Base-by-base conservation (phyloP, 92 coral and sea anemone genomes). In the Epizoanthus illoricatus region DNA sequence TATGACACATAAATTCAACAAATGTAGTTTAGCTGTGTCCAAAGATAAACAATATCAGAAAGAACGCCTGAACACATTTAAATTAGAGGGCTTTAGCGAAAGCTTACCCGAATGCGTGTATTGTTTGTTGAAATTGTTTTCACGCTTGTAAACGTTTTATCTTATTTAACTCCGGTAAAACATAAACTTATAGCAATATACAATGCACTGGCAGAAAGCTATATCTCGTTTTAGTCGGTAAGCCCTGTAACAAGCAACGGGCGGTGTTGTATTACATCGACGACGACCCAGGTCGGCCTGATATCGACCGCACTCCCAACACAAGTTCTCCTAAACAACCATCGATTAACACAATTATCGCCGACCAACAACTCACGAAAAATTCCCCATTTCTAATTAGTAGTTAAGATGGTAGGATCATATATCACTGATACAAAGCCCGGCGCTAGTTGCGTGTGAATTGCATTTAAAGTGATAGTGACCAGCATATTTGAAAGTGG, bases 291-390 rank as follows among this genome's bases (percentile, higher is more conserved):
- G 9, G 13, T 15, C 9, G 15, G 56, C 56, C 56, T 12, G 71
- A 19, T 7, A 10, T n/a, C 24, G 71, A 84, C 91, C 87, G 70
- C 82, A 84, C 62, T 81, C 65, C 43, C 41, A 68, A 56, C 97
- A 93, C 87, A 83, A 92, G 97, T 89, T 88, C 97, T 71, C 93
- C 97, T 83, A 91, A 93, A 93, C 97, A 79, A 93, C 97, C 84
- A 67, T 47, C 87, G 67, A 90, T 87, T 84, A 87, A 74, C 63
- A 81, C 71, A 78, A 43, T 78, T 62, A 39, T 78, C 82, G 65
- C 24, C 60, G 28, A 42, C 60, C 82, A 28, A 78, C 41, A 47
- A 78, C 69, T 62, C 70, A 43, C 82, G 54, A 63, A 43, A 78
- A 78, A 78, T 63, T 41, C 59, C 71, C 54, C 42, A 62, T 73